These are phyloP conservation scores for Scrobipalpa costella DNA, from an alignment of 2,888 invertebrate genomes.

Conservation along the genomic window DNA sequence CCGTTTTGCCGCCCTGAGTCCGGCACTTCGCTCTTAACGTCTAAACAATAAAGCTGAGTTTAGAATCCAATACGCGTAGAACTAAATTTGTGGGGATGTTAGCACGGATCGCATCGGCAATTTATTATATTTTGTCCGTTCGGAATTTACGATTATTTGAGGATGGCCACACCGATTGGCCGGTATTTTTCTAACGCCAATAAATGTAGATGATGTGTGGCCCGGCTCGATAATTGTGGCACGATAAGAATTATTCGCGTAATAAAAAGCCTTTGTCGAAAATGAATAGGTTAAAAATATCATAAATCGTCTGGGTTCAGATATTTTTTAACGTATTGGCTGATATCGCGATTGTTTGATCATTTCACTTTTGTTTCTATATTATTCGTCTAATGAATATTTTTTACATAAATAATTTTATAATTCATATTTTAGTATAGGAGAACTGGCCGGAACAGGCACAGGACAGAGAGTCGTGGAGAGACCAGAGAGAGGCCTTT, in stretches of 20 bases:
- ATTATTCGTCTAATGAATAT: neutral
- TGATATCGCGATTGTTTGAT: neutral
- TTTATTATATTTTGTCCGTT: constrained; percentile 81
- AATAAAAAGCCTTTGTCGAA: constrained; percentile 20
- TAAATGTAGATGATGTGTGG: constrained; percentile 55
- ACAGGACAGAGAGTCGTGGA: too few species aligned
- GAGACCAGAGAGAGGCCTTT: too few species aligned
- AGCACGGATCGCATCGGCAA: constrained; percentile 79
- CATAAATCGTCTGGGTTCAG: constrained; percentile 8
- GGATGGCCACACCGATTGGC: constrained; percentile 75
- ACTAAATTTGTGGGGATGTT: constrained; percentile 40
- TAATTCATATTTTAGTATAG: too few species aligned
- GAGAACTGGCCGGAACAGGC: too few species aligned
- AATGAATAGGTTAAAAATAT: constrained; percentile 23
- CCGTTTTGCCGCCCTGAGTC: constrained; percentile 44
- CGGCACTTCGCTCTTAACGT: constrained; percentile 40
- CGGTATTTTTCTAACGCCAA: constrained; percentile 70
- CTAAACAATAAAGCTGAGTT: constrained; percentile 33
- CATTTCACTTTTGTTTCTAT: neutral
- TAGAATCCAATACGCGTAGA: constrained; percentile 33
- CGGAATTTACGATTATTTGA: constrained; percentile 79
- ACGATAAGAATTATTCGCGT: constrained; percentile 22
- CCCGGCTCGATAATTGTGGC: constrained; percentile 23
- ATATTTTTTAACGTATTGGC: constrained; percentile 2
- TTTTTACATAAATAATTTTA: neutral